Evolutionary conservation across 2,113 vertebrate species (phyloP).

Genomic region (Ascaphus truei): DNA sequence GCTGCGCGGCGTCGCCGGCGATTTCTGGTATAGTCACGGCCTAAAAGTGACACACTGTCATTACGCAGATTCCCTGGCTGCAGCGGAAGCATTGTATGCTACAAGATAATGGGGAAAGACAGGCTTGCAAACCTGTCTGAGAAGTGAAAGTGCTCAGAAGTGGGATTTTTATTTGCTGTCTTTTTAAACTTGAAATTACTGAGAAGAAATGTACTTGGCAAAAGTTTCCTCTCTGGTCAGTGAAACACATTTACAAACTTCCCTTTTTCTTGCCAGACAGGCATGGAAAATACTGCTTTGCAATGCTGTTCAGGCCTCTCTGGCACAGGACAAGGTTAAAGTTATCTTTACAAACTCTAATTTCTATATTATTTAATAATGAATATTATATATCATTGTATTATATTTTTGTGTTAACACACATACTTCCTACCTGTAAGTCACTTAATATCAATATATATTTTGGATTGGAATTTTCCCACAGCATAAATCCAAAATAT

Average conservation of each 20-base stretch:
- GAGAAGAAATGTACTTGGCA: slow-evolving; percentile 6
- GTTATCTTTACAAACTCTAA: neutral
- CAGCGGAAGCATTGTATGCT: no score
- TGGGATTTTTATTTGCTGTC: no score
- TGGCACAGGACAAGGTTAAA: neutral
- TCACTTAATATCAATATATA: neutral
- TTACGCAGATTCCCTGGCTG: no score
- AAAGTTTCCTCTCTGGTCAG: neutral
- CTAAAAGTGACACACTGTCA: no score
- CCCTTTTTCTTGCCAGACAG: neutral
- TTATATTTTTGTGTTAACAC: no score
- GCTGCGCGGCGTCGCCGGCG: no score
- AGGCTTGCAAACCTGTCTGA: no score
- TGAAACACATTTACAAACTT: neutral
- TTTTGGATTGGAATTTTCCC: neutral
- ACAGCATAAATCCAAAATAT: slow-evolving; percentile 5
- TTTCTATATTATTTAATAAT: neutral
- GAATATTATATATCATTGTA: neutral
- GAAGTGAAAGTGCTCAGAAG: no score
- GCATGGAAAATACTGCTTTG: neutral
- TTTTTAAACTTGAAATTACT: neutral
- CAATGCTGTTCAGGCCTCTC: neutral
- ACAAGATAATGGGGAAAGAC: no score
- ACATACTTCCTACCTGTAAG: neutral
- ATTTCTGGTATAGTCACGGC: no score